phyloP scores from a whole-genome alignment of 2,797 vertebrate species.

The Sebastes matsubarae region DNA sequence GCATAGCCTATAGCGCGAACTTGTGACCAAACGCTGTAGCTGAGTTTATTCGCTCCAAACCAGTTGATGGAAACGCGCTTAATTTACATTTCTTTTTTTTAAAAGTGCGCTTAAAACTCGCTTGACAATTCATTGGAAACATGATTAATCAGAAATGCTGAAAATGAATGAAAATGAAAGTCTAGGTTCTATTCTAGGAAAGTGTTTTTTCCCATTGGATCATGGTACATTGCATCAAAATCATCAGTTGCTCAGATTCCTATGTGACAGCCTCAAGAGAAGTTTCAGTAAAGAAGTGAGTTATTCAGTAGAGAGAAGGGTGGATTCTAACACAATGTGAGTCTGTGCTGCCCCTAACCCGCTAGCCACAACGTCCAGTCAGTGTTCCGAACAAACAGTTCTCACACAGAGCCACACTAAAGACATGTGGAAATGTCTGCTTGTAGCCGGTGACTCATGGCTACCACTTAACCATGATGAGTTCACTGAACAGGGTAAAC shows the following conservation, averaged over 20 bases:
- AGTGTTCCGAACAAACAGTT: conserved; percentile 43
- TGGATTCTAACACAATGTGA: conserved; percentile 60
- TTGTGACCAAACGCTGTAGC: too few relatives aligned
- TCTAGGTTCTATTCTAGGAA: not conserved
- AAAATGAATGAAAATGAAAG: not conserved
- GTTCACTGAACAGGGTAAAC: conserved; percentile 42
- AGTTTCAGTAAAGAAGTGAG: conserved; percentile 1
- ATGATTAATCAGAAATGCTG: not conserved
- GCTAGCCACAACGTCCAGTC: conserved; percentile 32
- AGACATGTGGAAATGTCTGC: conserved; percentile 76
- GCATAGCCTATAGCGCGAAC: too few relatives aligned
- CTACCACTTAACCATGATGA: conserved; percentile 40
- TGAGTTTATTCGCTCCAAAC: too few relatives aligned
- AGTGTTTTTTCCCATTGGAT: not conserved
- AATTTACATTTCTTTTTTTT: too few relatives aligned
- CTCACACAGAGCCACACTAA: conserved; percentile 51
- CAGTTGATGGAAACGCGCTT: too few relatives aligned
- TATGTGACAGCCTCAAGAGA: not conserved
- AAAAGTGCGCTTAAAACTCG: too few relatives aligned
- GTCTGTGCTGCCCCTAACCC: conserved; percentile 50
- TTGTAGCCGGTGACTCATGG: conserved; percentile 62
- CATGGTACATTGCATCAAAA: not conserved
- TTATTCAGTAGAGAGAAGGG: conserved; percentile 16
- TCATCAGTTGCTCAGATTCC: not conserved
- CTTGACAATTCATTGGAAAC: too few relatives aligned